Percentiles rank a stretch among this genome's conserved stretches.
phyloP scores from a whole-genome alignment of 1,140 invertebrate species.

The Diplogasteroides magnus region DNA sequence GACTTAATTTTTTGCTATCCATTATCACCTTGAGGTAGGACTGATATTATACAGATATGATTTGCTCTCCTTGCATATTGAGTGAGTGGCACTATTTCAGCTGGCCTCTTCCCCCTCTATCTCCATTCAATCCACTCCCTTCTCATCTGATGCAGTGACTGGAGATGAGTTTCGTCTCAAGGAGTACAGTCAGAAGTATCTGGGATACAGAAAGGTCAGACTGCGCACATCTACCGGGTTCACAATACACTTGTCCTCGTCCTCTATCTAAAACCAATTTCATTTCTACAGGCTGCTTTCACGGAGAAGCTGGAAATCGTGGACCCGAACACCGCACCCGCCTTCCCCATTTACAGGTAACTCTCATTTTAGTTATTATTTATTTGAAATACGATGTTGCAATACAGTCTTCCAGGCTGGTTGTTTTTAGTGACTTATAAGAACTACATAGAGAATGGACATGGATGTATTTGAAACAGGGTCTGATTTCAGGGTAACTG shows the following conservation, averaged over 20 bases:
- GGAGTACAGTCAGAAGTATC: slow-evolving; percentile 48
- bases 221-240: neutral
- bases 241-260: neutral
- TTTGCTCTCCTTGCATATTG: neutral
- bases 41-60: neutral
- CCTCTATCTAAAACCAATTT: neutral
- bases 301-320: slow-evolving; percentile 47
- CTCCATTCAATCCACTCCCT: too few species aligned
- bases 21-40: neutral
- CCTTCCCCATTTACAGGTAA: slow-evolving; percentile 53
- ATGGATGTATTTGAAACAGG: too few species aligned
- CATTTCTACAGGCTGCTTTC: slow-evolving; percentile 42
- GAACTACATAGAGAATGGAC: too few species aligned
- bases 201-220: slow-evolving; percentile 46
- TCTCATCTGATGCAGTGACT: neutral
- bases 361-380: too few species aligned
- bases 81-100: neutral
- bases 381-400: too few species aligned
- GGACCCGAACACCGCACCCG: slow-evolving; percentile 27
- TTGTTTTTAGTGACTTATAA: too few species aligned
- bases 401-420: too few species aligned
- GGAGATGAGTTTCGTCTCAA: slow-evolving; percentile 46
- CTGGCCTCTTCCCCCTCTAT: neutral
- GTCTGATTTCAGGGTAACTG: too few species aligned
- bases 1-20: neutral